phyloP scores from a whole-genome alignment of 1,140 invertebrate genomes.

The Semibalanus balanoides region DNA sequence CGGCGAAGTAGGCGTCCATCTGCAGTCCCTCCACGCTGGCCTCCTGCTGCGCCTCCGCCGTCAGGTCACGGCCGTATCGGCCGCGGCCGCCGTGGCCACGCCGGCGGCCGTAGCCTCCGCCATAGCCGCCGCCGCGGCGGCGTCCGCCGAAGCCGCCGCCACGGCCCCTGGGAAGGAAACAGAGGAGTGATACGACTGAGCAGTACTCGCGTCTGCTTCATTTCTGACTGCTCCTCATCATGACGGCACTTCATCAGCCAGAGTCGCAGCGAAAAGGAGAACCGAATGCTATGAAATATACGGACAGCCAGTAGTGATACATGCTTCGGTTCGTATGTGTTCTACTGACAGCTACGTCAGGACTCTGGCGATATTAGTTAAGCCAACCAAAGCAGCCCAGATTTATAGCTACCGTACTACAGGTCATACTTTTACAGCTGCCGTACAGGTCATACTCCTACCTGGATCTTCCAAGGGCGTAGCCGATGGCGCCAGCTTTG shows the following conservation, averaged over 20 bases:
- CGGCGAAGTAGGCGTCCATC: background rate
- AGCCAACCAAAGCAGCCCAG: background rate
- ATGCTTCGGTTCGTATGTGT: no score
- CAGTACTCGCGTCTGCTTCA: background rate
- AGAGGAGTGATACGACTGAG: background rate
- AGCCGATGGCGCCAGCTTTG: background rate
- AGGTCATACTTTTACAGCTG: background rate
- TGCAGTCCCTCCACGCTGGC: background rate
- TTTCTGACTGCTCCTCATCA: background rate
- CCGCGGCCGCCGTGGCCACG: no score
- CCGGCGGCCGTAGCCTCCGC: no score
- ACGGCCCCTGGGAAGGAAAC: background rate
- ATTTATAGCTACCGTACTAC: background rate
- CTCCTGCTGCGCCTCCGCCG: background rate
- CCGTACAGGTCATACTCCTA: background rate
- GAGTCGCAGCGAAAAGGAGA: no score
- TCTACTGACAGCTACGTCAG: no score
- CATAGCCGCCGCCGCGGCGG: no score
- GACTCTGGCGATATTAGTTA: background rate
- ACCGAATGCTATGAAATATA: background rate
- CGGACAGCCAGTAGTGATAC: background rate
- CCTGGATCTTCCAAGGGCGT: background rate
- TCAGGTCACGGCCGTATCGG: background rate
- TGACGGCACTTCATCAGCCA: no score
- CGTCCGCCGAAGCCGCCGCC: background rate